Evolutionary conservation across 1,140 invertebrate genomes (phyloP).

Genomic region (Onthophagus taurus): DNA sequence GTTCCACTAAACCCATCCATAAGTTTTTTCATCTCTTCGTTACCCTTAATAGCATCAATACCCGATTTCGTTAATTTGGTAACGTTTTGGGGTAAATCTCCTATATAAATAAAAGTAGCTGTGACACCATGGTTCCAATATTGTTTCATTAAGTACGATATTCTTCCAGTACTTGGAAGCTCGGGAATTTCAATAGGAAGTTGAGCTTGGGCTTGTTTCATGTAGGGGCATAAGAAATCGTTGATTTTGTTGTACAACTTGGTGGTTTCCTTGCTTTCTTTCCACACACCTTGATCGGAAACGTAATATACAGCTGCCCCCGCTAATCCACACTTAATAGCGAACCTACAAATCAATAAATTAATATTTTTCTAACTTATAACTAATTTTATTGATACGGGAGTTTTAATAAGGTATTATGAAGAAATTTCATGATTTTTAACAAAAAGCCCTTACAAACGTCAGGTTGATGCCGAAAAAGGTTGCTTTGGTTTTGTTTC

Average conservation of each 20-base stretch:
- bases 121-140: slow-evolving; percentile 46
- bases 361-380: too few species aligned
- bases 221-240: slow-evolving; percentile 40
- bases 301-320: slow-evolving; percentile 41
- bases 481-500: too few species aligned
- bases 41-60: slow-evolving; percentile 11
- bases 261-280: slow-evolving; percentile 39
- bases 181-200: slow-evolving; percentile 42
- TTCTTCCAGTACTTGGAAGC: slow-evolving; percentile 39
- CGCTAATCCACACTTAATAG: slow-evolving; percentile 39
- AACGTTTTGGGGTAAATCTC: slow-evolving; percentile 38
- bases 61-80: slow-evolving; percentile 33
- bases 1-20: slow-evolving; percentile 5
- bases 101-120: slow-evolving; percentile 39
- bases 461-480: too few species aligned
- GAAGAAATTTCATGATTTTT: too few species aligned
- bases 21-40: slow-evolving; percentile 15
- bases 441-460: too few species aligned
- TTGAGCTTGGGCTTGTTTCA: slow-evolving; percentile 41
- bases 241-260: slow-evolving; percentile 39
- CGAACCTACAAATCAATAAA: slow-evolving; percentile 39
- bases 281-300: slow-evolving; percentile 44
- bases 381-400: too few species aligned
- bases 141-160: slow-evolving; percentile 40
- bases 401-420: too few species aligned